These are phyloP conservation scores for Rana temporaria DNA, from an alignment of 2,113 vertebrate genomes.

Conservation along the genomic window DNA sequence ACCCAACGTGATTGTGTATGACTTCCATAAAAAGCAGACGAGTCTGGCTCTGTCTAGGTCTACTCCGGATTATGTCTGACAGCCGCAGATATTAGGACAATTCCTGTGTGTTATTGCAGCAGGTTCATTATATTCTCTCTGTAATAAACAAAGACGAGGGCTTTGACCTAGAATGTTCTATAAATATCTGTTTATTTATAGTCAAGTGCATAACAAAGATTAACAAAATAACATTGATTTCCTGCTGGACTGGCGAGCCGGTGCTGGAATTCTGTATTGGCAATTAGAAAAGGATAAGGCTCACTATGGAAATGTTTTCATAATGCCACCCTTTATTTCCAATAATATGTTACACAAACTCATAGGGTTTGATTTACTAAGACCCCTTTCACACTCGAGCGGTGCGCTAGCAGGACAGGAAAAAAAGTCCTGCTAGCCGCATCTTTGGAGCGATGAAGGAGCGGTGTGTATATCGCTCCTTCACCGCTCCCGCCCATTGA, in stretches of 20 bases:
- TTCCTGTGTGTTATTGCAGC: neutral
- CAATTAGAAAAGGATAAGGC: neutral
- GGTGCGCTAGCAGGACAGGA: too few species aligned
- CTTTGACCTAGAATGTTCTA: neutral
- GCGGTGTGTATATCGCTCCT: too few species aligned
- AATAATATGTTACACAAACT: too few species aligned
- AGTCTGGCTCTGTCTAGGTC: too few species aligned
- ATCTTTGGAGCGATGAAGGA: too few species aligned
- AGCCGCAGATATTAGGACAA: neutral
- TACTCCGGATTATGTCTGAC: neutral
- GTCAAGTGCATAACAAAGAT: slow-evolving; percentile 1
- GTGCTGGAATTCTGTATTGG: neutral
- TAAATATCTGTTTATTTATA: neutral
- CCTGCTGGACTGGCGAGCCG: neutral
- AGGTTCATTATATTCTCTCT: neutral
- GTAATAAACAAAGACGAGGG: neutral
- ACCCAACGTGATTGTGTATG: too few species aligned
- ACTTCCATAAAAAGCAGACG: too few species aligned
- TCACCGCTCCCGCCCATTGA: too few species aligned
- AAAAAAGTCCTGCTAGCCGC: too few species aligned
- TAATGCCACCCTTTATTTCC: too few species aligned
- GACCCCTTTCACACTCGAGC: too few species aligned
- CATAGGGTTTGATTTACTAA: too few species aligned
- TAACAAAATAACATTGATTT: neutral
- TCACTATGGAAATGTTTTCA: neutral